Evolutionary conservation across 2,113 vertebrate species (phyloP).

Genomic region (Collichthys lucidus): DNA sequence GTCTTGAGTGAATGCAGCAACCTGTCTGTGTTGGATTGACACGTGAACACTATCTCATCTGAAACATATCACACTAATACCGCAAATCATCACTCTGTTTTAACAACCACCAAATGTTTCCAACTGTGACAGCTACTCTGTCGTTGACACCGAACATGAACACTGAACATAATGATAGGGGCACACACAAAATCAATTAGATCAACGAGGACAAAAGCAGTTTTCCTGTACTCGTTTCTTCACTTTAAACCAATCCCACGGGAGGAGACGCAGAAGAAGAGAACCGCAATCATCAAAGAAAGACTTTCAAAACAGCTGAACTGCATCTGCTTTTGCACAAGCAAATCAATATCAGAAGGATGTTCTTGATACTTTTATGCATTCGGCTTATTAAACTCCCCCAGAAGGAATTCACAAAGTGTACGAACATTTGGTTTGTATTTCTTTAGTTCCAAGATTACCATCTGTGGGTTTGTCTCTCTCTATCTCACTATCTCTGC

Average conservation of each 20-base stretch:
- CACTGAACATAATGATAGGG: neutral
- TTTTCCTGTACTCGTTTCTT: neutral
- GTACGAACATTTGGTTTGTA: slow-evolving; percentile 48
- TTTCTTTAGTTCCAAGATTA: slow-evolving; percentile 39
- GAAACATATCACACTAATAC: slow-evolving; percentile 3
- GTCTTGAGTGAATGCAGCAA: neutral
- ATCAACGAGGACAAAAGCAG: slow-evolving; percentile 11
- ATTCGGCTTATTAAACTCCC: slow-evolving; percentile 32
- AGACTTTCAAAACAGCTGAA: slow-evolving; percentile 1
- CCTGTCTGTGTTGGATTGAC: slow-evolving; percentile 1
- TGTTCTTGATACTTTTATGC: slow-evolving; percentile 47
- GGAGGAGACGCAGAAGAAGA: neutral
- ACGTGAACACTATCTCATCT: neutral
- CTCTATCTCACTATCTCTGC: slow-evolving; percentile 27
- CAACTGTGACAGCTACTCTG: neutral
- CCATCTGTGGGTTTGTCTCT: slow-evolving; percentile 43
- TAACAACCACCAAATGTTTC: neutral
- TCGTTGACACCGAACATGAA: neutral
- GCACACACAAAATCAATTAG: neutral
- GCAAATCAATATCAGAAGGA: slow-evolving; percentile 48
- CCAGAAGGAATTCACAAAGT: slow-evolving; percentile 48
- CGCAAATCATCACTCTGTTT: neutral
- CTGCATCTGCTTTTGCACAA: slow-evolving; percentile 28
- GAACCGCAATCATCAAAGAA: neutral
- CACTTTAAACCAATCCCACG: slow-evolving; percentile 8